phyloP scores from a whole-genome alignment of 2,797 vertebrate species.

The Muraenolepis orangiensis region DNA sequence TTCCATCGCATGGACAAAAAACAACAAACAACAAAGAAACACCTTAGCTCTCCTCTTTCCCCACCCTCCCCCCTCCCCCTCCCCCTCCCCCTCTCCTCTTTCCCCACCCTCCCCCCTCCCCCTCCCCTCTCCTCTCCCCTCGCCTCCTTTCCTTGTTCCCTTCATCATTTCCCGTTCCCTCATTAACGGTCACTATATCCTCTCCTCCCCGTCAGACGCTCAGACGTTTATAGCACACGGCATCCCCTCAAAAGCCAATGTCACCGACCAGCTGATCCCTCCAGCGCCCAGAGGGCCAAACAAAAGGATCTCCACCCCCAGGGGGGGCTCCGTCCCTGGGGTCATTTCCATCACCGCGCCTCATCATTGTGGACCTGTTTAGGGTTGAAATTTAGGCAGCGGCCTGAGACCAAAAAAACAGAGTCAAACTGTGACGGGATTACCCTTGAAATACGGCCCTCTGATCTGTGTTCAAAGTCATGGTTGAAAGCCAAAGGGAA shows the following conservation, averaged over 20 bases:
- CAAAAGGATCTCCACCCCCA: neutral
- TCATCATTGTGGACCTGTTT: neutral
- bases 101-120: neutral
- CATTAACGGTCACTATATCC: neutral
- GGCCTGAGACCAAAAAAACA: neutral
- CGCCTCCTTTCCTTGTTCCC: neutral
- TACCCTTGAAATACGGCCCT: too few relatives aligned
- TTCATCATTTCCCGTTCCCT: neutral
- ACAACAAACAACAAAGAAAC: neutral
- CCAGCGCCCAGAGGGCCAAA: neutral
- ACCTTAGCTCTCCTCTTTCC: neutral
- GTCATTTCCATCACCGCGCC: neutral
- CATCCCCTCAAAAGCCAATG: neutral
- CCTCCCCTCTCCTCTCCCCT: neutral
- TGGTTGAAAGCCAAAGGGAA: neutral
- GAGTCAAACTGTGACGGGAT: too few relatives aligned
- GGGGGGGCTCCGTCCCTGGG: neutral
- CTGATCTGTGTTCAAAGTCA: neutral
- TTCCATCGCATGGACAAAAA: neutral
- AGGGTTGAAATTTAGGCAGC: neutral
- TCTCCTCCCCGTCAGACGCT: neutral
- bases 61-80: neutral
- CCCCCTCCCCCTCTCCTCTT: neutral
- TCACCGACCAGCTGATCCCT: neutral
- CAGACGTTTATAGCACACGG: neutral